Evolutionary conservation across 2,888 invertebrate genomes (phyloP), one percentile per base, ranked within the genome.

Genomic region (Ceriagrion tenellum): DNA sequence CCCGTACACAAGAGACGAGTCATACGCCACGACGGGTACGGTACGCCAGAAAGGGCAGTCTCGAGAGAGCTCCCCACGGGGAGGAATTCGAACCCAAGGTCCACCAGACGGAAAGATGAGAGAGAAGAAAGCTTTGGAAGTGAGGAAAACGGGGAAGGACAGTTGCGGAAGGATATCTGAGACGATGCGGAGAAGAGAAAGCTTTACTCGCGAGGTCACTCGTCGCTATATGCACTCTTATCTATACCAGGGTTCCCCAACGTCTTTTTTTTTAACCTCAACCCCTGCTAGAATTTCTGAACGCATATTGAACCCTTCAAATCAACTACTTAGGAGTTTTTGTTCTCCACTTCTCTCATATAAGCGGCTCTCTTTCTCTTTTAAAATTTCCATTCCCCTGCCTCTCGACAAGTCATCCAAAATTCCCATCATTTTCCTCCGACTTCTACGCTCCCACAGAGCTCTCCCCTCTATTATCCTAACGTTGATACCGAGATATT

Each of bases 61-160:
- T 12, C 63, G 18, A 23, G 59, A 30, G 30, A 56, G 35, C 59
- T 59, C 35, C 90, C 20, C 20, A 47, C 90, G 26, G 35, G 59
- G 0, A 35, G 91, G 91, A 35, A 91, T 63, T 91, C 91, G 63
- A 91, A 91, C 91, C 91, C 91, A 40, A 4, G 88, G 26, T 10
- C 91, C 16, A 35, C 26, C 23, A 20, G 26, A 8, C 18, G 16
- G 23, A 47, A 47, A 20, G 40, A 88, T 10, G 88, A 47, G 40
- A 10, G 40, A 13, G 40, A 20, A 20, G 90, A 23, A 2, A 56
- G 90, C 55, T 26, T n/a, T 90, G 26, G 23, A 26, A n/a, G 3
- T 40, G 30, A 63, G 35, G 30, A 10, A 8, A 30, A 59, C 40
- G 59, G 23, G 59, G 35, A 35, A 63, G 20, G 59, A 91, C 18